These are phyloP conservation scores for Dendrocopos noguchii DNA, from an alignment of 2,113 vertebrate species.

Conservation along the genomic window DNA sequence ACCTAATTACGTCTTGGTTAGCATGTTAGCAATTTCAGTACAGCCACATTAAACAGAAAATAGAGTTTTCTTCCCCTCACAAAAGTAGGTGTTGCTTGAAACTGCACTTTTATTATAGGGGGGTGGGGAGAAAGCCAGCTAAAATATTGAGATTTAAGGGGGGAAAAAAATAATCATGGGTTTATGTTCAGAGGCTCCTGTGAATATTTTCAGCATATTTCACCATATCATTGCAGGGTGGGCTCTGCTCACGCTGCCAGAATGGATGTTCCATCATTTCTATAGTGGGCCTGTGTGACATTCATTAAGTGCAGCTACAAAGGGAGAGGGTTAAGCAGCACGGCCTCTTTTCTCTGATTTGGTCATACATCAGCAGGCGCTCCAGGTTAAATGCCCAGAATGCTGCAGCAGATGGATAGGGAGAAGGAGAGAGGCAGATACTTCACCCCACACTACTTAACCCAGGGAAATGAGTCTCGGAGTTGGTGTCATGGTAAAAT, in stretches of 20 bases:
- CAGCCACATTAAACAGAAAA: constrained; percentile 34
- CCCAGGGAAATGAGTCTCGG: constrained; percentile 68
- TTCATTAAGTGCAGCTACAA: constrained; percentile 77
- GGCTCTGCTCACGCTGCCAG: constrained; percentile 54
- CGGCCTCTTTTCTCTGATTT: constrained; percentile 66
- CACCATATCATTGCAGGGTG: constrained; percentile 65
- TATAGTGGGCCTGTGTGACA: constrained; percentile 72
- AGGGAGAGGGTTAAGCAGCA: constrained; percentile 69
- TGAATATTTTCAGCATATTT: constrained; percentile 74
- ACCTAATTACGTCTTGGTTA: constrained; percentile 13
- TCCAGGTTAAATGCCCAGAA: constrained; percentile 50
- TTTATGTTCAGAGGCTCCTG: constrained; percentile 48
- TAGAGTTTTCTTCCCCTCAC: background rate
- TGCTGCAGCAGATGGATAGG: constrained; percentile 61
- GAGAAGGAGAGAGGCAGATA: constrained; percentile 63
- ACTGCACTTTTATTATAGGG: background rate
- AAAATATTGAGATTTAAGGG: constrained; percentile 59
- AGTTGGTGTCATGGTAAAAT: constrained; percentile 75
- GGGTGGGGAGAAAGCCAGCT: background rate
- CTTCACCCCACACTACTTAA: constrained; percentile 72
- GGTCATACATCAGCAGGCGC: constrained; percentile 52
- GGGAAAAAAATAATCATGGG: constrained; percentile 52
- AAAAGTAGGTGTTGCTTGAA: background rate
- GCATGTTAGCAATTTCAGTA: constrained; percentile 6
- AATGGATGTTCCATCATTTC: constrained; percentile 75